phyloP scores from a whole-genome alignment of 2,113 vertebrate species.

The Anser cygnoides region DNA sequence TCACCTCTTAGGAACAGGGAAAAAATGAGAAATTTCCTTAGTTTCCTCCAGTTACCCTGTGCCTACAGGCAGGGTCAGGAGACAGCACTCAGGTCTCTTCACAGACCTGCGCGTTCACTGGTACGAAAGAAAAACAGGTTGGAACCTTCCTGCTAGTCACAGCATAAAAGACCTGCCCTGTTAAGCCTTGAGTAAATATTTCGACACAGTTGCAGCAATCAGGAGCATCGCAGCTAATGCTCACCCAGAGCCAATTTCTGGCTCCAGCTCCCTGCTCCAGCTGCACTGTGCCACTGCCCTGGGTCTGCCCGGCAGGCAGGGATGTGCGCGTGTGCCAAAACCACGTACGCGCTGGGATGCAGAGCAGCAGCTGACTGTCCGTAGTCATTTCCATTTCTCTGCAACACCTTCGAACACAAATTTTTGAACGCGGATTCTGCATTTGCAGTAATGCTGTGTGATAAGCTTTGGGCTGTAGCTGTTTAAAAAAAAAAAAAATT shows the following conservation, averaged over 20 bases:
- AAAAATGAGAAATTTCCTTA: neutral
- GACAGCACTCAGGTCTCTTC: neutral
- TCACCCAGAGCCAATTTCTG: neutral
- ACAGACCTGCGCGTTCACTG: neutral
- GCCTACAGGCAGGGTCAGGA: neutral
- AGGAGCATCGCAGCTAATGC: neutral
- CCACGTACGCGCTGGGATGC: rapidly evolving
- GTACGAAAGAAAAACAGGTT: neutral
- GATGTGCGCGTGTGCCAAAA: rapidly evolving
- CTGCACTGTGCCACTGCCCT: rapidly evolving
- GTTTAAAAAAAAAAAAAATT: neutral
- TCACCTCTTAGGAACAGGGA: neutral
- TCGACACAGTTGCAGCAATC: neutral
- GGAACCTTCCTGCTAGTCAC: neutral
- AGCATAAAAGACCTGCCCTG: neutral
- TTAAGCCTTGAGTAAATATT: neutral
- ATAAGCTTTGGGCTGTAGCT: neutral
- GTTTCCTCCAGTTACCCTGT: neutral
- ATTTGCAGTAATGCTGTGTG: neutral
- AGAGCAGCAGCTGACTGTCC: neutral
- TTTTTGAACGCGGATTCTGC: neutral
- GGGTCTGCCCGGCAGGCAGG: neutral
- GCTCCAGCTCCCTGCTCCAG: neutral
- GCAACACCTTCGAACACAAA: neutral
- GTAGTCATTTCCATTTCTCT: neutral